Conservation (phyloP, 1,140 invertebrate species). For the Drosophila varians region DNA sequence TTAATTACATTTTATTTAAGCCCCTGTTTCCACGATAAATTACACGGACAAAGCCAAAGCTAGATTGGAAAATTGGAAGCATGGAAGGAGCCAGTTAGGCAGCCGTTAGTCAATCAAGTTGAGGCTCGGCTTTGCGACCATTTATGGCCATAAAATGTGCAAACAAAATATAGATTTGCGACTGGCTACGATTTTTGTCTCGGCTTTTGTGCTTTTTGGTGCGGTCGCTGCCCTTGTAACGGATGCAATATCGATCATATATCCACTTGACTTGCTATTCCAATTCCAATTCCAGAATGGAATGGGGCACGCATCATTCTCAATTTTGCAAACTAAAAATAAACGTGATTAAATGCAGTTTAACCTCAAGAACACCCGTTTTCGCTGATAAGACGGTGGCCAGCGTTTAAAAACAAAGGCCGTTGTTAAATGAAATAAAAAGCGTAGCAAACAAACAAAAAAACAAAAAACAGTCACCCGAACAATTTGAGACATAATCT, state of each 20-base stretch:
- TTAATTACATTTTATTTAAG: no score
- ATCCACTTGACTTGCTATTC: conserved; percentile 19
- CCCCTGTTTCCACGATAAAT: no score
- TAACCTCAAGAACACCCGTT: conserved; percentile 35
- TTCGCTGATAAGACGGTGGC: conserved; percentile 28
- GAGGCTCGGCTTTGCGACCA: conserved; percentile 62
- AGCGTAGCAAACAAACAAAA: background rate
- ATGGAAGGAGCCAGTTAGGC: conserved; percentile 9
- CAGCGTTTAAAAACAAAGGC: conserved; percentile 30
- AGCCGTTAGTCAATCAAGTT: conserved; percentile 49
- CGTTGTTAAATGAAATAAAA: background rate
- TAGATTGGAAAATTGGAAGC: no score
- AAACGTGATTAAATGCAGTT: conserved; percentile 81
- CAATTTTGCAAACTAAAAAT: conserved; percentile 76
- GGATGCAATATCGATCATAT: conserved; percentile 41
- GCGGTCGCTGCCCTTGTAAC: conserved; percentile 74
- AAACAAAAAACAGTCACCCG: conserved; percentile 22
- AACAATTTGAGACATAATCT: conserved; percentile 73
- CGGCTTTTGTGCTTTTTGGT: conserved; percentile 47
- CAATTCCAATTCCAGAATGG: conserved; percentile 15
- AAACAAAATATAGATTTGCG: conserved; percentile 38
- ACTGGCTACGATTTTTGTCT: conserved; percentile 21
- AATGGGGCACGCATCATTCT: conserved; percentile 6
- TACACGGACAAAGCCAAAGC: background rate
- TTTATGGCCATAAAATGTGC: conserved; percentile 64